Evolutionary conservation across 2,888 invertebrate genomes (phyloP).

Genomic region (Protonemura montana): DNA sequence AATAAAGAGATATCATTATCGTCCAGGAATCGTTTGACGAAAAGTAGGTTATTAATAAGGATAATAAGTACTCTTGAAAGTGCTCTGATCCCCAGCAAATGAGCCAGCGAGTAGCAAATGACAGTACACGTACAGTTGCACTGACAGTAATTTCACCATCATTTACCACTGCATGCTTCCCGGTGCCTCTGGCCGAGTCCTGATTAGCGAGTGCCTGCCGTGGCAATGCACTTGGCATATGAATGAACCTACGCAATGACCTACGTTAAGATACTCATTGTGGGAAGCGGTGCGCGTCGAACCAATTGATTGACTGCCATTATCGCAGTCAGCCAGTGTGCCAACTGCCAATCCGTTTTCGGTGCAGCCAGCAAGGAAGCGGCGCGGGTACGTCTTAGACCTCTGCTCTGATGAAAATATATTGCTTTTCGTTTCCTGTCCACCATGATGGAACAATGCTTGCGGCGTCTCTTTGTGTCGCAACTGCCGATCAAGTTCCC

Average conservation of each 20-base stretch:
- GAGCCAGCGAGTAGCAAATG: neutral
- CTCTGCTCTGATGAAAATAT: neutral
- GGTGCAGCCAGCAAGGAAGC: neutral
- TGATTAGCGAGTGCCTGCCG: neutral
- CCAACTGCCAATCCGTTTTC: neutral
- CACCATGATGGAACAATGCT: constrained; percentile 8
- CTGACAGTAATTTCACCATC: neutral
- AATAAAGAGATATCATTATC: no score
- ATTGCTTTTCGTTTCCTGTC: constrained; percentile 22
- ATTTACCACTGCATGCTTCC: neutral
- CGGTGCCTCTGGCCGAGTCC: neutral
- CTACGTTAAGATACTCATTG: neutral
- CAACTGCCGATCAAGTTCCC: neutral
- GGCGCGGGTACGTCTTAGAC: neutral
- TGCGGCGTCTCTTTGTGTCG: constrained; percentile 3
- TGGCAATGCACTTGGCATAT: neutral
- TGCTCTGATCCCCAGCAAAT: no score
- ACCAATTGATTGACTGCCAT: neutral
- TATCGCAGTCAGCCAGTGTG: neutral
- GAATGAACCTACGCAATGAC: neutral
- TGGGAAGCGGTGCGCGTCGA: neutral
- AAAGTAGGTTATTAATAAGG: no score
- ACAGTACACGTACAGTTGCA: neutral
- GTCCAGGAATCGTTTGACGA: no score
- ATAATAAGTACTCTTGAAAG: no score